Percentiles rank a stretch among this genome's conserved stretches.
These are phyloP conservation scores for Drosophila formosana DNA, from an alignment of 2,888 invertebrate species.

Conservation along the genomic window DNA sequence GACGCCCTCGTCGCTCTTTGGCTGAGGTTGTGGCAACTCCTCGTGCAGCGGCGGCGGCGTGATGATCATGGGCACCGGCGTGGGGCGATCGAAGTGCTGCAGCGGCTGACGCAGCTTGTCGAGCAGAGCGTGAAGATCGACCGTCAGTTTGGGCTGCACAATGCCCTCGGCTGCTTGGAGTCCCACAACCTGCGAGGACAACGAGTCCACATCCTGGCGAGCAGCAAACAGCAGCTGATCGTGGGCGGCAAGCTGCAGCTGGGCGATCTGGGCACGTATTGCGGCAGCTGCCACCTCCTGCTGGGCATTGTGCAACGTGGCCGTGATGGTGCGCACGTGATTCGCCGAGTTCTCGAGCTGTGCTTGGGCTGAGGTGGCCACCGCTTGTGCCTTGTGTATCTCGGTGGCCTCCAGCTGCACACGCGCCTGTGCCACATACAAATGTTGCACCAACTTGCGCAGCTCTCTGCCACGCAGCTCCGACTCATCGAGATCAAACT, in stretches of 20 bases:
- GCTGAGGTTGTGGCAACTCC: not conserved
- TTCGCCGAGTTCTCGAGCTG: conserved; percentile 84
- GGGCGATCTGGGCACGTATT: conserved; percentile 84
- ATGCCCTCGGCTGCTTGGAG: conserved; percentile 84
- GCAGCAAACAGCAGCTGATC: conserved; percentile 85
- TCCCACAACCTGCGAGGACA: conserved; percentile 85
- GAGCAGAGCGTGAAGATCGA: conserved; percentile 79
- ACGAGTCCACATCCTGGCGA: conserved; percentile 84
- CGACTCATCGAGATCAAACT: conserved; percentile 42
- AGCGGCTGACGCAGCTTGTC: conserved; percentile 81
- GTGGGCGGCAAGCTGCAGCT: conserved; percentile 84
- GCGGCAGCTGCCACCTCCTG: conserved; percentile 84
- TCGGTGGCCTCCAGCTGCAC: conserved; percentile 85
- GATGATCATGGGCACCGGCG: conserved; percentile 79
- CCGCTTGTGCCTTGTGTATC: conserved; percentile 83
- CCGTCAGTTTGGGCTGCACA: conserved; percentile 70
- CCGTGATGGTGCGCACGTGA: conserved; percentile 83
- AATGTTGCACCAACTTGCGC: conserved; percentile 81
- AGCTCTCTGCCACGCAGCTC: conserved; percentile 73
- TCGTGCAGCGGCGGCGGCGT: conserved; percentile 27
- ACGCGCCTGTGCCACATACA: conserved; percentile 84
- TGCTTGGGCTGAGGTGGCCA: conserved; percentile 83
- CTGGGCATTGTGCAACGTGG: conserved; percentile 83
- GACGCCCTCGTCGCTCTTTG: not conserved
- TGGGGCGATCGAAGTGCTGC: conserved; percentile 75